These are phyloP conservation scores for Dicycla oo DNA, from an alignment of 2,888 invertebrate genomes.

Conservation along the genomic window DNA sequence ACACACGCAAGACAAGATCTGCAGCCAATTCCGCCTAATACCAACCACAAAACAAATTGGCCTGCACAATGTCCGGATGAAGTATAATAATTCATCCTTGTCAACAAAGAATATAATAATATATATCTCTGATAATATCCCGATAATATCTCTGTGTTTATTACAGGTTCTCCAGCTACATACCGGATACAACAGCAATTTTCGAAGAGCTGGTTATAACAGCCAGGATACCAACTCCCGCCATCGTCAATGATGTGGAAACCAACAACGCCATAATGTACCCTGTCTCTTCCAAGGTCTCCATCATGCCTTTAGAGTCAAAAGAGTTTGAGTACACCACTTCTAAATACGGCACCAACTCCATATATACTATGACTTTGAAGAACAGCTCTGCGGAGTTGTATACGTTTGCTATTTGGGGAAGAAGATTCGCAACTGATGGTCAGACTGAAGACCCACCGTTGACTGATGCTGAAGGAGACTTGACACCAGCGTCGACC, in stretches of 20 bases:
- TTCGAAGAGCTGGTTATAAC: slow-evolving; percentile 86
- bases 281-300: slow-evolving; percentile 86
- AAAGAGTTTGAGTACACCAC: slow-evolving; percentile 74
- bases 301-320: slow-evolving; percentile 87
- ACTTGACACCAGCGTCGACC: neutral
- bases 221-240: slow-evolving; percentile 82
- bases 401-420: slow-evolving; percentile 89
- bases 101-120: too few relatives aligned
- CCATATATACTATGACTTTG: slow-evolving; percentile 71
- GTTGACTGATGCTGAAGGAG: slow-evolving; percentile 45
- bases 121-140: too few relatives aligned
- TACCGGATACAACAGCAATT: slow-evolving; percentile 77
- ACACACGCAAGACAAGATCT: neutral
- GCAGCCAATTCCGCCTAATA: neutral
- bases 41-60: neutral
- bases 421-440: slow-evolving; percentile 87
- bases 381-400: slow-evolving; percentile 75
- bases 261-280: slow-evolving; percentile 81
- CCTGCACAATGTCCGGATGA: neutral
- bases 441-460: slow-evolving; percentile 75
- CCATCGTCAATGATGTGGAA: slow-evolving; percentile 64
- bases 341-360: slow-evolving; percentile 48
- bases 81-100: neutral
- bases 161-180: slow-evolving; percentile 85
- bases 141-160: neutral